Evolutionary conservation across 1,140 invertebrate species (phyloP).

Genomic region (Pseudomyrmex pallidus): DNA sequence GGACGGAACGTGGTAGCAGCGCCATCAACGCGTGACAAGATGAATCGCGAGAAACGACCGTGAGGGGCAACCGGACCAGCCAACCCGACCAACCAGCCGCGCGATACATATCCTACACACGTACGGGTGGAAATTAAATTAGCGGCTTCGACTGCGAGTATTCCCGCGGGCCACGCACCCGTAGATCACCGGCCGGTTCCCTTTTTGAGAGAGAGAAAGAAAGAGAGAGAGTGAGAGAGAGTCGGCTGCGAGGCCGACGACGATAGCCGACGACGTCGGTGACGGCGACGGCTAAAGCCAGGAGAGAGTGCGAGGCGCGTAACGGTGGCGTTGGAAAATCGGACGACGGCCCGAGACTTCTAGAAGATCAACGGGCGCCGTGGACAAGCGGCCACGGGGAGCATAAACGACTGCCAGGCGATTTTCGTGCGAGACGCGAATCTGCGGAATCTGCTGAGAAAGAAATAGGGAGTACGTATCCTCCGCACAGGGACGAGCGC

Average conservation of each 20-base stretch:
- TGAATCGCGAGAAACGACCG: conserved; percentile 69
- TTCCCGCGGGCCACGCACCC: conserved; percentile 30
- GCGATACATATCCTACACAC: conserved; percentile 51
- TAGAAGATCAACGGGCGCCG: conserved; percentile 45
- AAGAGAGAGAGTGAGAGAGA: not conserved
- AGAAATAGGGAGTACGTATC: conserved; percentile 65
- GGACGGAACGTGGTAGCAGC: conserved; percentile 38
- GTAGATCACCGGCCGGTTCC: conserved; percentile 56
- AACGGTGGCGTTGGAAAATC: conserved; percentile 55
- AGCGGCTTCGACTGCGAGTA: conserved; percentile 51
- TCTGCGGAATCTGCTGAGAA: conserved; percentile 66
- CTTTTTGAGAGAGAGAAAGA: no score
- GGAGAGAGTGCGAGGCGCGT: not conserved
- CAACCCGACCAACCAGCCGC: conserved; percentile 18
- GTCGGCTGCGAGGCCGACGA: conserved; percentile 57
- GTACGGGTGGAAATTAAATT: conserved; percentile 73
- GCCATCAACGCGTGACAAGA: conserved; percentile 72
- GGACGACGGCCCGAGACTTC: conserved; percentile 57
- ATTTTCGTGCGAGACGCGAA: conserved; percentile 41
- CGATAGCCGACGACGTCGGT: conserved; percentile 1
- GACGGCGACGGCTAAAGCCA: not conserved
- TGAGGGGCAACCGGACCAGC: conserved; percentile 18
- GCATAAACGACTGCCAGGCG: conserved; percentile 44
- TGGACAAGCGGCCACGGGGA: conserved; percentile 41
- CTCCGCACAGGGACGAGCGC: not conserved